Base-by-base conservation (phyloP, 2,797 vertebrate genomes). In the Hafferia zeledoni region DNA sequence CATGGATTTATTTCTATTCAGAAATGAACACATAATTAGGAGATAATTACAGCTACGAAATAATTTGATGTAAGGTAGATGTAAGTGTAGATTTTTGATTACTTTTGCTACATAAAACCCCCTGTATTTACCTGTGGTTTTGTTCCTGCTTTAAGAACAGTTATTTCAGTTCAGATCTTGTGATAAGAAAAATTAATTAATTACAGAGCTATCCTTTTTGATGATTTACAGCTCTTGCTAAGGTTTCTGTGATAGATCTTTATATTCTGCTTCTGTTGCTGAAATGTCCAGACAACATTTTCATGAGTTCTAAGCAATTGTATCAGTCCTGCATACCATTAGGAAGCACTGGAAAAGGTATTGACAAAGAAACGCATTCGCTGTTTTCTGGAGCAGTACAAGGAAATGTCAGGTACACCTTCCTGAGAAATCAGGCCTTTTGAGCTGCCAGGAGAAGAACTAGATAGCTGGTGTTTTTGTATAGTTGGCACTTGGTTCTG, bases 21-120 rank as follows among this genome's bases (percentile, higher is more conserved):
- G 64, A 89, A 94, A 80, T 74, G 93, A 89, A 53, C 75, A 83
- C 80, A 64, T 23, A 89, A 94, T 82, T 94, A 82, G 52, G 31
- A 90, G 11, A 71, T 80, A 92, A 94, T 90, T 90, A 87, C 56
- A 60, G 30, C 52, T 71, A 17, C 87, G 71, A 76, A 76, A 87
- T 87, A 79, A 85, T 88, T 77, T 77, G 19, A 84, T 93, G 39
- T 82, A 69, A 85, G 19, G 6, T 28, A 77, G 17, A 83, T 41
- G 33, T 43, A 90, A 84, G 79, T 57, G 44, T 79, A 70, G 41
- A 87, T 92, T 88, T 86, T 80, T 30, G 39, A 20, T 80, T 80
- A 52, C 23, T 77, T 68, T 89, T 0, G 0, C 23, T 89, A n/a
- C 8, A 39, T 77, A 37, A 74, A 84, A 87, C n/a, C n/a, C n/a